Evolutionary conservation across 2,888 invertebrate genomes (phyloP).

Genomic region (Drosophila mimica): DNA sequence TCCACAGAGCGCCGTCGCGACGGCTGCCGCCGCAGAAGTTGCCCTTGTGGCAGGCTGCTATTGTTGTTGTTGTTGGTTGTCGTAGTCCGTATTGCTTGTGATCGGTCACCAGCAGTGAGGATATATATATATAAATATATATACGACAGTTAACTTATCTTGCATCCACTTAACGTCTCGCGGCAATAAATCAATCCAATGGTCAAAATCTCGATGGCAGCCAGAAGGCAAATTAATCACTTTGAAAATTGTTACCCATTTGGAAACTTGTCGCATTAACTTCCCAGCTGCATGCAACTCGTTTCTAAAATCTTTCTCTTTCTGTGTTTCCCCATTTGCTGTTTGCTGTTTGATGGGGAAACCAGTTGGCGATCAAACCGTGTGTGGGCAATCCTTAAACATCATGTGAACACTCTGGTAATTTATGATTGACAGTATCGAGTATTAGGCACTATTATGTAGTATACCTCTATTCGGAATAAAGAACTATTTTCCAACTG

Average conservation of each 20-base stretch:
- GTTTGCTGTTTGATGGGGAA: neutral
- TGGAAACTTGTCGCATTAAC: constrained; percentile 80
- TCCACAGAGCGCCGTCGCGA: constrained; percentile 17
- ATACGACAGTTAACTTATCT: constrained; percentile 81
- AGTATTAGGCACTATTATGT: constrained; percentile 51
- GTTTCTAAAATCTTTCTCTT: constrained; percentile 31
- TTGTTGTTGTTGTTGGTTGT: constrained; percentile 22
- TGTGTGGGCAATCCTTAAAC: constrained; percentile 77
- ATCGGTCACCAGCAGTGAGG: constrained; percentile 77
- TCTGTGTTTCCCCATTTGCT: neutral
- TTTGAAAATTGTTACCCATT: constrained; percentile 80
- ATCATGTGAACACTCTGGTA: constrained; percentile 66
- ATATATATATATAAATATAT: constrained; percentile 51
- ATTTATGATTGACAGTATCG: constrained; percentile 74
- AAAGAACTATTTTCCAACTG: constrained; percentile 9
- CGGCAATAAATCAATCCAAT: constrained; percentile 82
- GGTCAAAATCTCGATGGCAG: constrained; percentile 76
- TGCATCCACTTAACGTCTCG: constrained; percentile 82
- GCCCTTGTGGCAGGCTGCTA: constrained; percentile 25
- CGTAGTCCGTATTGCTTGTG: constrained; percentile 56
- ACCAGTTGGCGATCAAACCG: constrained; percentile 55
- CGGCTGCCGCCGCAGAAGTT: constrained; percentile 11
- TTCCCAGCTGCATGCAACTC: constrained; percentile 64
- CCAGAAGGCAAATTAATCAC: constrained; percentile 82
- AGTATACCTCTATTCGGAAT: constrained; percentile 12